phyloP scores from a whole-genome alignment of 2,113 vertebrate genomes.

The Dicrurus megarhynchus region DNA sequence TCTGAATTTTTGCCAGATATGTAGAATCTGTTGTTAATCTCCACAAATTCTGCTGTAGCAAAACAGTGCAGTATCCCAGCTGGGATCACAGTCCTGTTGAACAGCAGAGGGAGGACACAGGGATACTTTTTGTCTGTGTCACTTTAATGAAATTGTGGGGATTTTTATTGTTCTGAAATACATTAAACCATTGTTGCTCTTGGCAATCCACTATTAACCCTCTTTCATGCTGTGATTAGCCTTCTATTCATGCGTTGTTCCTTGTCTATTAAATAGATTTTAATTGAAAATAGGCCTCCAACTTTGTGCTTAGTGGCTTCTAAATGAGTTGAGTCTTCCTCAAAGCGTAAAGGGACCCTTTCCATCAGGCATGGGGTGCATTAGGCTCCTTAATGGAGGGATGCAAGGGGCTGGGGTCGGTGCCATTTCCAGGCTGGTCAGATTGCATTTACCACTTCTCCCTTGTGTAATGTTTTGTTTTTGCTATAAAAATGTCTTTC shows the following conservation, averaged over 20 bases:
- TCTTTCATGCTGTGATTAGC: conserved; percentile 51
- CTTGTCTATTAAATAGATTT: conserved; percentile 44
- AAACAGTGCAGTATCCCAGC: not conserved
- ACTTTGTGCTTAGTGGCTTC: conserved; percentile 23
- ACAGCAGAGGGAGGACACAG: not conserved
- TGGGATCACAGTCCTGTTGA: not conserved
- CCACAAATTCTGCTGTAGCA: not conserved
- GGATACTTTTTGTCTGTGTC: not conserved
- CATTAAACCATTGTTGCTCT: conserved; percentile 36
- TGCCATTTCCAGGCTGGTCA: not conserved
- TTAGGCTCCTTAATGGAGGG: not conserved
- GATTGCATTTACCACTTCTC: not conserved
- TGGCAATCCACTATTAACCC: conserved; percentile 43
- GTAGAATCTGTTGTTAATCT: not conserved
- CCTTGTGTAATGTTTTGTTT: not conserved
- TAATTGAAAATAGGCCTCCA: conserved; percentile 46
- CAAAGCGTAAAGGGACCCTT: not conserved
- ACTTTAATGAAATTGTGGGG: not conserved
- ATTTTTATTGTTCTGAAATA: conserved; percentile 24
- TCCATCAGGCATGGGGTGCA: not conserved
- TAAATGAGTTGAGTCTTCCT: conserved; percentile 19
- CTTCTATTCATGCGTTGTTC: conserved; percentile 35
- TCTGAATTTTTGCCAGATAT: not conserved
- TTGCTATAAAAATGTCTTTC: not conserved
- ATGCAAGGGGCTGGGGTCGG: not conserved